A percentile compares a stretch with the other conserved stretches of the same genome.
Evolutionary conservation across 2,888 invertebrate species (phyloP).

Genomic region (Uloborus plumipes): DNA sequence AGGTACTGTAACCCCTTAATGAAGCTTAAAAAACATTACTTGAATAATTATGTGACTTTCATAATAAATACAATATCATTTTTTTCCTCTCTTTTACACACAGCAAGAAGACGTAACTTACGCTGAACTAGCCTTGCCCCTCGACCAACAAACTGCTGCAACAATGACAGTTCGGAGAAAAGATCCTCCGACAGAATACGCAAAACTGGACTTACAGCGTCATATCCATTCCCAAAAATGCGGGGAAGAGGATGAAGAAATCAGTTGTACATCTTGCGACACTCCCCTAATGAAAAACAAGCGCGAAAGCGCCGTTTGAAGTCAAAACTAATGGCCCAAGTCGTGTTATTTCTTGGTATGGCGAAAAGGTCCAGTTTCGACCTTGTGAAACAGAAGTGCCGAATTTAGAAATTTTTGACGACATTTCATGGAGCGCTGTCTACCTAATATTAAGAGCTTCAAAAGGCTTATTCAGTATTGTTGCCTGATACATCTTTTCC

Average conservation of each 20-base stretch:
- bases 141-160: slow-evolving; percentile 56
- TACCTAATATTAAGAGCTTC: neutral
- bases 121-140: slow-evolving; percentile 60
- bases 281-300: slow-evolving; percentile 64
- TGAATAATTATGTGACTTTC: too few relatives aligned
- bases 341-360: neutral
- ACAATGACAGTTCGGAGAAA: slow-evolving; percentile 62
- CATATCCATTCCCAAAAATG: slow-evolving; percentile 49
- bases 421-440: slow-evolving; percentile 4
- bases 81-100: neutral
- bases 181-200: slow-evolving; percentile 63
- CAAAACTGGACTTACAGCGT: slow-evolving; percentile 59
- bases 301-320: slow-evolving; percentile 62
- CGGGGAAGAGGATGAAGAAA: slow-evolving; percentile 55
- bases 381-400: slow-evolving; percentile 36
- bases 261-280: slow-evolving; percentile 59
- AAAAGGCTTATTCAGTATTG: neutral
- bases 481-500: neutral
- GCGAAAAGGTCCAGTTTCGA: slow-evolving; percentile 2
- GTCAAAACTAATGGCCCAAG: neutral
- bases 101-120: slow-evolving; percentile 63
- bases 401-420: slow-evolving; percentile 32
- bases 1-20: too few relatives aligned
- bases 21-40: too few relatives aligned
- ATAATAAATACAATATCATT: too few relatives aligned